phyloP scores from a whole-genome alignment of 2,113 vertebrate species.

The Aegithalos caudatus region DNA sequence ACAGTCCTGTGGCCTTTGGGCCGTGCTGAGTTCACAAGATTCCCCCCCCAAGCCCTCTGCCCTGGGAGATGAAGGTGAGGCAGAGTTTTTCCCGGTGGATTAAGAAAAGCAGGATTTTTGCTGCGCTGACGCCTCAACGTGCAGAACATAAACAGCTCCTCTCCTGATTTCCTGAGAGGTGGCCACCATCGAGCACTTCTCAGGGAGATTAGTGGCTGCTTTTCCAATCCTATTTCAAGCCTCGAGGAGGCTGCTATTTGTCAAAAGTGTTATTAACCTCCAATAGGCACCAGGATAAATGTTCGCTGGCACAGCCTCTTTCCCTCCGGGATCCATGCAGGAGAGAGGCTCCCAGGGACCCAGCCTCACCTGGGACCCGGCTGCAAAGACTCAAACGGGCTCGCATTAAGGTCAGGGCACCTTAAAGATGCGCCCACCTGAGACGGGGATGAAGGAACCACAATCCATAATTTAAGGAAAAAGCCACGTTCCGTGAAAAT shows the following conservation, averaged over 20 bases:
- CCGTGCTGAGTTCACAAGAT: background rate
- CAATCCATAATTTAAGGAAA: conserved; percentile 14
- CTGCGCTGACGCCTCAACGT: background rate
- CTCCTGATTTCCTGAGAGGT: background rate
- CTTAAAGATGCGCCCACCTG: background rate
- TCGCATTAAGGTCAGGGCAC: background rate
- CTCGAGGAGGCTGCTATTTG: background rate
- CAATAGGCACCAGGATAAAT: conserved; percentile 1
- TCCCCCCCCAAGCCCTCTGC: background rate
- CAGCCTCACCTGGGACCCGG: background rate
- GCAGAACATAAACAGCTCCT: background rate
- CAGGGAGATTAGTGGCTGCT: conserved; percentile 15
- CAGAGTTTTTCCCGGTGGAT: background rate
- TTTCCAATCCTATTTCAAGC: conserved; percentile 1
- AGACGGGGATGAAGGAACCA: background rate
- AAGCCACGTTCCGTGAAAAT: background rate
- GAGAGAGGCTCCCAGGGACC: background rate
- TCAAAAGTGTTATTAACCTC: conserved; percentile 13
- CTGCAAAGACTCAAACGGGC: background rate
- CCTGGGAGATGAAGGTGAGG: background rate
- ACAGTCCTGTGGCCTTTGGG: background rate
- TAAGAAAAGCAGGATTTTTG: background rate
- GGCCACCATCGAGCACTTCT: background rate
- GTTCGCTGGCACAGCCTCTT: background rate
- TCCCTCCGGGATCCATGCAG: background rate